Base-by-base conservation (phyloP, 2,797 vertebrate species). In the Helicolenus hilgendorfi region DNA sequence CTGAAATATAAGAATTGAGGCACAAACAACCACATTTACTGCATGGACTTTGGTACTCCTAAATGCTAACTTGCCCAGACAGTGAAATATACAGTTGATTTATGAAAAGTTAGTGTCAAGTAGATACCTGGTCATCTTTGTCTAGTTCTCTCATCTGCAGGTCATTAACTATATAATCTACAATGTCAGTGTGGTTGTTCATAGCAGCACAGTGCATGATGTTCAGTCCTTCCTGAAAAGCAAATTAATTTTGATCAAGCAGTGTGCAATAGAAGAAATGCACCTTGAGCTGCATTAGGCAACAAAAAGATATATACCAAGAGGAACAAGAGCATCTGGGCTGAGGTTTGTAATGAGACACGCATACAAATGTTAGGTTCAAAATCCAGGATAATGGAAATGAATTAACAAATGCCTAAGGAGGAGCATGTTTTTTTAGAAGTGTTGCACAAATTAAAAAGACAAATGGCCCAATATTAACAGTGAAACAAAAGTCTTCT, bases 191-290 rank as follows among this genome's bases (percentile, higher is more conserved):
- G 33, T 97, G 98, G 95, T 98, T 98, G 92, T 98, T 98, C 93
- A 98, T 96, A 64, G 98, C 98, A 73, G 98, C 98, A 10, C 98
- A 99, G 89, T 99, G 98, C 80, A 99, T 87, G 55, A 97, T 98
- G 15, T 98, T 99, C 96, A 97, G 96, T 90, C 98, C 97, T 60
- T 98, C 98, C 98, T 99, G 88, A 86, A 72, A 55, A 36, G 1
- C 4, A 41, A 29, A 3, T 53, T 27, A 10, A 20, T 29, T 78
- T 26, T 31, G 26, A 65, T 53, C 15, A 26, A 45, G 55, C 18
- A 26, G 14, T 22, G 29, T 53, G 11, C 14, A 45, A 11, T 67
- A n/a, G 7, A 26, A 38, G 11, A 36, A 15, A 27, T n/a, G 7
- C 4, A 58, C 22, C 22, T 55, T 27, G 26, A 55, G 18, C 26